phyloP scores from a whole-genome alignment of 2,797 vertebrate genomes.

The Mormyrus hasselquistii region DNA sequence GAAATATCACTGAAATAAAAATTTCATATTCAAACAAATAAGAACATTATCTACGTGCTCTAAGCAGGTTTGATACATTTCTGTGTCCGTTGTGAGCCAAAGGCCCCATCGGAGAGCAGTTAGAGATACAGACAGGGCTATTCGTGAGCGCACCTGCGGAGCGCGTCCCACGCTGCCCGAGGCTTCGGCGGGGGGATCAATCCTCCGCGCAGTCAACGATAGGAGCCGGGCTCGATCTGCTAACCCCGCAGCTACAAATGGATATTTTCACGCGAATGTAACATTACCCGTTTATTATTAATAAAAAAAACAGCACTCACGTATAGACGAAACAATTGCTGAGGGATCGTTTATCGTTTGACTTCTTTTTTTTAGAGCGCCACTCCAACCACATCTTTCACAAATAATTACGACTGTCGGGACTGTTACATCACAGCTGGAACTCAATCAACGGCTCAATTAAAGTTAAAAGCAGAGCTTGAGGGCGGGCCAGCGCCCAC shows the following conservation, averaged over 20 bases:
- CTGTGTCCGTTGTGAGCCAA: neutral
- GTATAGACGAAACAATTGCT: neutral
- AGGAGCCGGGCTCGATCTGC: neutral
- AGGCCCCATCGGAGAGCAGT: neutral
- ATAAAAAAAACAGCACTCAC: neutral
- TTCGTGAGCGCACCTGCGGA: neutral
- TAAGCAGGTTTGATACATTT: neutral
- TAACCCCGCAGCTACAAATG: neutral
- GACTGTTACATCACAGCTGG: neutral
- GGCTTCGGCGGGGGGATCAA: neutral
- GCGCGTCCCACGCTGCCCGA: neutral
- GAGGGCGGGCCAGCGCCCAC: neutral
- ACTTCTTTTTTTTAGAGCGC: neutral
- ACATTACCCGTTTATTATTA: neutral
- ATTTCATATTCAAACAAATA: neutral
- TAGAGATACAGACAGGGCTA: neutral
- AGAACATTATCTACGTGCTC: neutral
- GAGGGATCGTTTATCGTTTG: neutral
- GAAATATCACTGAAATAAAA: neutral
- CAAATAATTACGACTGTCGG: neutral
- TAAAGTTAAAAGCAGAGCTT: slow-evolving; percentile 7
- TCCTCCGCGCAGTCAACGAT: neutral
- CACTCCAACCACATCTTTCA: neutral
- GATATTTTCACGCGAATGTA: neutral
- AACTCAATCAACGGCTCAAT: slow-evolving; percentile 8